Conservation (phyloP, 1,140 invertebrate species). For the Pomacea maculata region DNA sequence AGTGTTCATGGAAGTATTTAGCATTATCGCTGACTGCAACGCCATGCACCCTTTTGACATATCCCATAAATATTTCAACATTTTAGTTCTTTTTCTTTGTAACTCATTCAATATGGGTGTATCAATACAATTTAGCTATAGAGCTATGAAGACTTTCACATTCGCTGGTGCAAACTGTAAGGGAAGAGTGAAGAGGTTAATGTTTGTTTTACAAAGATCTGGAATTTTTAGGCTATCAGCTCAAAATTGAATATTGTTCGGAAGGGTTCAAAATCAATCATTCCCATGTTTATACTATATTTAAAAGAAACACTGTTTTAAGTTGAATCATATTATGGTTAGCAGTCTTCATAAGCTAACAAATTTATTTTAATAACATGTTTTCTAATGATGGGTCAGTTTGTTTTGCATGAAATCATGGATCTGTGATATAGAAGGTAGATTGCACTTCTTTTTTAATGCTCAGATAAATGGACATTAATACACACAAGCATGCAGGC, state of each 20-base stretch:
- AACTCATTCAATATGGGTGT: background rate
- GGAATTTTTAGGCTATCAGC: no score
- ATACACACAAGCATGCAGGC: background rate
- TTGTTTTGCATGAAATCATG: background rate
- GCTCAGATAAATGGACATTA: background rate
- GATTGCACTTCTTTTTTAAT: background rate
- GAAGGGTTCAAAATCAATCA: no score
- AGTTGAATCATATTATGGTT: background rate
- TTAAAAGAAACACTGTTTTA: no score
- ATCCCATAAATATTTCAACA: background rate
- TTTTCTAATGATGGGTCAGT: background rate
- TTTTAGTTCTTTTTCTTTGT: background rate
- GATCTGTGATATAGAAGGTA: background rate
- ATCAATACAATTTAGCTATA: background rate
- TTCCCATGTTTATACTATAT: no score
- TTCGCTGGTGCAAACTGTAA: no score
- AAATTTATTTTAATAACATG: background rate
- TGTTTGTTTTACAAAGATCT: no score
- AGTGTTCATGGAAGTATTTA: slow-evolving; percentile 48
- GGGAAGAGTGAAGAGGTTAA: no score
- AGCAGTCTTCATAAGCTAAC: background rate
- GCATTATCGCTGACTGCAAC: slow-evolving; percentile 50
- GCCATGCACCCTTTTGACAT: slow-evolving; percentile 47
- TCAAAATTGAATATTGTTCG: no score
- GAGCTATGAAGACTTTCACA: background rate